Percentiles rank a stretch among this genome's conserved stretches.
These are phyloP conservation scores for Leptopilina syphax DNA, from an alignment of 2,888 invertebrate species.

Conservation along the genomic window DNA sequence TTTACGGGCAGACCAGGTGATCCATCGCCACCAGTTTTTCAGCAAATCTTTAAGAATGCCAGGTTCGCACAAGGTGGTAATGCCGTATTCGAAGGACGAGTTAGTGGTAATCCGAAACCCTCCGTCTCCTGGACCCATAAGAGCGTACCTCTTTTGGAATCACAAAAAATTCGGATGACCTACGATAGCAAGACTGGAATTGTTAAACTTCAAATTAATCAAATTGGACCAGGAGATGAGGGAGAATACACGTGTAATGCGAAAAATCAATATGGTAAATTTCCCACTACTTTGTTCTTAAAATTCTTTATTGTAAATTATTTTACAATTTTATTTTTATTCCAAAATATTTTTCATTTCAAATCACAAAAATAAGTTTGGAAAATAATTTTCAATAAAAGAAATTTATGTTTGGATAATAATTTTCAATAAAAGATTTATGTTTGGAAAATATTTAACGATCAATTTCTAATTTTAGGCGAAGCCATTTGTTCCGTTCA, in stretches of 20 bases:
- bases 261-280: slow-evolving; percentile 89
- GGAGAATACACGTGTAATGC: slow-evolving; percentile 98
- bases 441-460: not conserved
- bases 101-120: slow-evolving; percentile 94
- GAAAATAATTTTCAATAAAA: not conserved
- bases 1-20: slow-evolving; percentile 82
- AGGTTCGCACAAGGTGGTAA: slow-evolving; percentile 96
- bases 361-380: too few species aligned
- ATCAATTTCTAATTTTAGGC: slow-evolving; percentile 73
- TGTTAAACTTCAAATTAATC: slow-evolving; percentile 93
- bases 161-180: slow-evolving; percentile 91
- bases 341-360: too few species aligned
- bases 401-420: too few species aligned
- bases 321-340: too few species aligned
- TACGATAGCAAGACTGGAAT: slow-evolving; percentile 95
- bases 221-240: slow-evolving; percentile 96
- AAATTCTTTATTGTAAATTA: too few species aligned
- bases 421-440: not conserved
- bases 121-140: slow-evolving; percentile 94
- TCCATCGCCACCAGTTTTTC: slow-evolving; percentile 95
- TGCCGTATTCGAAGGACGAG: slow-evolving; percentile 94
- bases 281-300: not conserved
- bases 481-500: slow-evolving; percentile 97
- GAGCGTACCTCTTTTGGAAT: slow-evolving; percentile 89
- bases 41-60: slow-evolving; percentile 96